These are phyloP conservation scores for Silurus aristotelis DNA, from an alignment of 2,797 vertebrate genomes.

Conservation along the genomic window DNA sequence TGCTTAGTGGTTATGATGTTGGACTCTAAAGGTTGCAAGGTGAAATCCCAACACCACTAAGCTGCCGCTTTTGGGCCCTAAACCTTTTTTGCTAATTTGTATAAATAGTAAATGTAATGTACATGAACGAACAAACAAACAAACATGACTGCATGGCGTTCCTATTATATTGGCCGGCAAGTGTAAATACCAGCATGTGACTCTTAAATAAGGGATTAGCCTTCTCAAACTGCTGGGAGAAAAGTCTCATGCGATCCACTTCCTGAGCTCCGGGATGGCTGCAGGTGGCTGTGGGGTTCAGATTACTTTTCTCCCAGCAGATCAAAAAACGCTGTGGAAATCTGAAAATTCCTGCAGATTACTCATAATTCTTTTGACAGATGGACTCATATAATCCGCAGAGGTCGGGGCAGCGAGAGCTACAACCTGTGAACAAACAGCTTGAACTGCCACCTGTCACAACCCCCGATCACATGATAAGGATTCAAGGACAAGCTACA, in stretches of 20 bases:
- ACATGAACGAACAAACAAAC: neutral
- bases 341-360: slow-evolving; percentile 76
- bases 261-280: slow-evolving; percentile 61
- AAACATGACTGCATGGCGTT: slow-evolving; percentile 5
- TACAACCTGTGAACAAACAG: slow-evolving; percentile 70
- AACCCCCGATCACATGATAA: slow-evolving; percentile 51
- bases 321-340: slow-evolving; percentile 51
- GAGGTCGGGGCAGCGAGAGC: slow-evolving; percentile 62
- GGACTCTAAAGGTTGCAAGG: too few relatives aligned
- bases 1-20: too few relatives aligned
- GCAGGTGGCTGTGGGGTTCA: slow-evolving; percentile 74
- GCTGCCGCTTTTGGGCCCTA: too few relatives aligned
- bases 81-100: too few relatives aligned
- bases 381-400: slow-evolving; percentile 69
- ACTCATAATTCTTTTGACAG: slow-evolving; percentile 73
- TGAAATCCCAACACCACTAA: too few relatives aligned
- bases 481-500: neutral
- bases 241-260: slow-evolving; percentile 52
- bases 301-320: slow-evolving; percentile 62
- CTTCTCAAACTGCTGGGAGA: slow-evolving; percentile 40
- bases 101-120: too few relatives aligned
- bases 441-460: slow-evolving; percentile 75
- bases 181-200: slow-evolving; percentile 40
- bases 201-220: slow-evolving; percentile 48
- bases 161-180: neutral